Conservation (phyloP, 2,797 vertebrate species). For the Cuculus canorus region DNA sequence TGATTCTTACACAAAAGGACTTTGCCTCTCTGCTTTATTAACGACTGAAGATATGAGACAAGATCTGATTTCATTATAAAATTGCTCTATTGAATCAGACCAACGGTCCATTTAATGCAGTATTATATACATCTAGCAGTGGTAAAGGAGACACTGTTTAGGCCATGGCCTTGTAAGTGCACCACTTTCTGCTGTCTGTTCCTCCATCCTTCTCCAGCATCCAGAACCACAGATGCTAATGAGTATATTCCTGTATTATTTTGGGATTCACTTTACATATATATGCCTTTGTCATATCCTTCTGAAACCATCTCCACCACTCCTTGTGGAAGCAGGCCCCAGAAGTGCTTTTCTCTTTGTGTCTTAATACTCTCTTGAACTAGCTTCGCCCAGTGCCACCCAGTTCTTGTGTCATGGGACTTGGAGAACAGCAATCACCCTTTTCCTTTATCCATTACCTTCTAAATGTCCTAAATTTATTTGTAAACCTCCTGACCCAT, state of each 20-base stretch:
- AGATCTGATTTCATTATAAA: neutral
- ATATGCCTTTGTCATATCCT: neutral
- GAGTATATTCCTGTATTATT: neutral
- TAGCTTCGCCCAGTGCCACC: neutral
- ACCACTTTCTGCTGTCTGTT: neutral
- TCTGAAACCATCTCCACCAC: neutral
- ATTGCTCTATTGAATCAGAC: neutral
- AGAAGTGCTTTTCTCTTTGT: neutral
- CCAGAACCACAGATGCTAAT: neutral
- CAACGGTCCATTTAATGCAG: neutral
- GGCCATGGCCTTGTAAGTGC: no score
- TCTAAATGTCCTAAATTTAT: neutral
- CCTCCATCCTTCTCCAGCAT: neutral
- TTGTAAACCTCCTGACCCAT: neutral
- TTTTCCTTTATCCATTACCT: neutral
- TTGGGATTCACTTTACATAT: neutral
- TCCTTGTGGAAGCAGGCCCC: accelerated
- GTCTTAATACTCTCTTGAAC: neutral
- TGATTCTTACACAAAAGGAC: accelerated
- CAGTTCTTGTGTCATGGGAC: neutral
- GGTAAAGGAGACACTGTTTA: neutral
- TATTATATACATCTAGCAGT: neutral
- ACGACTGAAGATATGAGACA: neutral
- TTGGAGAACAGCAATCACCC: neutral
- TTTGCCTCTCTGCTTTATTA: neutral